Evolutionary conservation across 2,113 vertebrate species (phyloP).

Genomic region (Ochotona curzoniae): DNA sequence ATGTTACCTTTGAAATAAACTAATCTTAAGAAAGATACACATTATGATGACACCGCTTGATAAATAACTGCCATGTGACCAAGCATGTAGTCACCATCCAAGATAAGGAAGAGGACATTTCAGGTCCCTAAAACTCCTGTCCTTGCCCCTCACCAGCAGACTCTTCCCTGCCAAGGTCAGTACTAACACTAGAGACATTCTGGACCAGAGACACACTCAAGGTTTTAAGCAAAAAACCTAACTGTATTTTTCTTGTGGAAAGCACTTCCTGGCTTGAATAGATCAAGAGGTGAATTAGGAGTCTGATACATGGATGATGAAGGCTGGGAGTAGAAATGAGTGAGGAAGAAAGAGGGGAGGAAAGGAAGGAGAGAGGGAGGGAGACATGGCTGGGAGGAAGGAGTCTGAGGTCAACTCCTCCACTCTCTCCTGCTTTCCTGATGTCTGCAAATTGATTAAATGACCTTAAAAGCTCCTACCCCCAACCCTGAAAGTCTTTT

Average conservation of each 20-base stretch:
- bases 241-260: not conserved
- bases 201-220: not conserved
- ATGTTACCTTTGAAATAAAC: no score
- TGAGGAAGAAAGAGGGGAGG: no score
- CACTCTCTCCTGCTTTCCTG: constrained; percentile 2
- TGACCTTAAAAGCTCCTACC: constrained; percentile 74
- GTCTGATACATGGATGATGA: not conserved
- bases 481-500: constrained; percentile 62
- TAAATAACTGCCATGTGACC: not conserved
- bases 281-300: not conserved
- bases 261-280: not conserved
- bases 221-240: not conserved
- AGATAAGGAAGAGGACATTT: not conserved
- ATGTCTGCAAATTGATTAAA: constrained; percentile 29
- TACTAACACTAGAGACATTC: not conserved
- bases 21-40: no score
- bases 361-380: not conserved
- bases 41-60: not conserved
- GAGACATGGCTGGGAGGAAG: not conserved
- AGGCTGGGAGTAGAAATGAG: not conserved
- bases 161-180: not conserved
- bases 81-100: not conserved
- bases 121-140: not conserved
- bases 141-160: not conserved
- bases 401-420: not conserved